phyloP scores from a whole-genome alignment of 1,140 invertebrate species.

The Steinernema khuongi region DNA sequence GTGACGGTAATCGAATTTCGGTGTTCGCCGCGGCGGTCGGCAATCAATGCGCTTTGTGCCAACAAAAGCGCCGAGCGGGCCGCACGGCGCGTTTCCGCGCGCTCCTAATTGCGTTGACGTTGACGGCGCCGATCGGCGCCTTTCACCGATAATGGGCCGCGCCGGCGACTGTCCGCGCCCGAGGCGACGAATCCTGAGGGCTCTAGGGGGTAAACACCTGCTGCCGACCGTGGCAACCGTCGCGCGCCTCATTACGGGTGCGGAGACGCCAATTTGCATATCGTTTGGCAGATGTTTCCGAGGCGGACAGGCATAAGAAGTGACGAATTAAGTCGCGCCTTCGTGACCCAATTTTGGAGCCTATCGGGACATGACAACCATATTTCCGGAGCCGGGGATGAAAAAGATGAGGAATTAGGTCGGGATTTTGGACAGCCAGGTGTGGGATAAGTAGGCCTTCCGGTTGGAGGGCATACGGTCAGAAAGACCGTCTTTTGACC shows the following conservation, averaged over 20 bases:
- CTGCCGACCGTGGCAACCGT: neutral
- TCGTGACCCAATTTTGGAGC: no score
- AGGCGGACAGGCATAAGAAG: neutral
- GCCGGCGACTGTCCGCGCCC: neutral
- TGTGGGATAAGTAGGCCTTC: no score
- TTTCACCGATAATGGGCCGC: constrained; percentile 14
- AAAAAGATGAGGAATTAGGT: no score
- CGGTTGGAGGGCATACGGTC: no score
- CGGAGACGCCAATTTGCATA: neutral
- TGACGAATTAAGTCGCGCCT: neutral
- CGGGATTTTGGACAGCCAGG: no score
- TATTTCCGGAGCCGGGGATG: no score
- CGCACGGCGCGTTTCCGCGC: constrained; percentile 8
- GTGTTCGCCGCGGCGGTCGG: neutral
- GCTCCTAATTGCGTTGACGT: constrained; percentile 1
- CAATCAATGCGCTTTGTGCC: constrained; percentile 11
- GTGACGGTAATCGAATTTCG: neutral
- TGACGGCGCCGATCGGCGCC: constrained; percentile 4
- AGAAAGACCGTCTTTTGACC: no score
- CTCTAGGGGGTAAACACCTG: constrained; percentile 9
- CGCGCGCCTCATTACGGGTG: neutral
- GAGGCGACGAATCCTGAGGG: neutral
- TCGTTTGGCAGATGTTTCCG: neutral
- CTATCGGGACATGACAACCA: no score
- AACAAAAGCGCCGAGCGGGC: constrained; percentile 8